Base-by-base conservation (phyloP, 2,888 invertebrate genomes). In the Tenthredo notha region DNA sequence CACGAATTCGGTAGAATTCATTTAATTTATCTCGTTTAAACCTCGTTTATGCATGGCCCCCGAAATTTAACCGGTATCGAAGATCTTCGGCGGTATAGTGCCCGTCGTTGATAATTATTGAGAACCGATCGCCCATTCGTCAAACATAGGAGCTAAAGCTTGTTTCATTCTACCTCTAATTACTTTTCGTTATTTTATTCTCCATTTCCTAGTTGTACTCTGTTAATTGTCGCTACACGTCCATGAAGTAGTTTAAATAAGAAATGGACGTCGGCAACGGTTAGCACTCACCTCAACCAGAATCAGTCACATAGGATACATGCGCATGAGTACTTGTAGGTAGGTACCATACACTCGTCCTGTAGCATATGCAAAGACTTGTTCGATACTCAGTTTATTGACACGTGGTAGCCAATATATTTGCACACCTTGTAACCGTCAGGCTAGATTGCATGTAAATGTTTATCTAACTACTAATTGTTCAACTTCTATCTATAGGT, bases 401-500 rank as follows among this genome's bases (percentile, higher is more conserved):
- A 83, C 67, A 47, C 47, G 67, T 47, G 67, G 83, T 83, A 43
- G 43, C 47, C 70, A 29, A 70, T 83, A 83, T 83, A 83, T 83
- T 83, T 83, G 67, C 70, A 70, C 83, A 67, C 47, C 67, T 25
- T 67, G 70, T 83, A 83, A 70, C 67, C 83, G 83, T 67, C 83
- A 29, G 47, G 47, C 83, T 70, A 70, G 83, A 83, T 83, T 70
- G 83, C 83, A 43, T 83, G 83, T 83, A 67, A 83, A 83, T 70
- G 83, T 65, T 83, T 83, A 83, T 83, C 83, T 83, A 83, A 67
- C 25, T 83, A 33, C 83, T 83, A 83, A 83, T 83, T 83, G 83
- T 83, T 83, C 67, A 43, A 70, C 50, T 33, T 43, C 67, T 29
- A 47, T 43, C 67, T 29, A 47, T 83, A 83, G 83, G 67, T 83